Evolutionary conservation across 1,140 invertebrate genomes (phyloP), one percentile per base, ranked within the genome.

Genomic region (Carposina sasakii): DNA sequence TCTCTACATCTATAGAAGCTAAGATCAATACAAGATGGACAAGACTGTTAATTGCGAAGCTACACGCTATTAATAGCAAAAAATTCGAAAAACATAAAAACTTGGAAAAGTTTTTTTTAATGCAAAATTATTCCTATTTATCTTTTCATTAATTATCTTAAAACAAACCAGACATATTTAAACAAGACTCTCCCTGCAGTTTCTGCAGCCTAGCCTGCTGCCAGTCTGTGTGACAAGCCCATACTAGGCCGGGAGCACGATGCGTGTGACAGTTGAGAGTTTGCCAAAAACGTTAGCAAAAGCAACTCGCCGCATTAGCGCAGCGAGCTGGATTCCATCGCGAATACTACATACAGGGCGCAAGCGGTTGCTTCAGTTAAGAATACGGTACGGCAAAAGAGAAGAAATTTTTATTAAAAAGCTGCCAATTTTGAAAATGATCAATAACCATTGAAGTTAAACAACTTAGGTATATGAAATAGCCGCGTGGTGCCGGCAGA

Each of bases 191-290:
- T 26, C 12, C 24, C 5, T 30, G 12, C 6, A 30, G 10, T n/a
- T 30, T 13, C 15, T 13, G 12, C 15, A 30, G 28, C 28, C 15
- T 30, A 2, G 12, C 2, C 28, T 30, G 28, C 15, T 2, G 12
- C 8, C 43, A n/a, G 15, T 6, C 9, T 24, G 21, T n/a, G 42
- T n/a, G n/a, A n/a, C n/a, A n/a, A n/a, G n/a, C n/a, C n/a, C n/a
- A n/a, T n/a, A n/a, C n/a, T n/a, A 44, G 31, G 26, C 41, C 31
- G 56, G 23, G 56, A 51, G 49, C 49, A 53, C 59, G 58, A 71
- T 71, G 71, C 71, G 71, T 74, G 71, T 71, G 71, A 74, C 71
- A 74, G 66, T 74, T 74, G 71, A 74, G 54, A 60, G 60, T 62
- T 65, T 74, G 71, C 71, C 71, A 74, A 74, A 68, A 74, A 63